These are phyloP conservation scores for Spea bombifrons DNA, from an alignment of 2,113 vertebrate species.

Conservation along the genomic window DNA sequence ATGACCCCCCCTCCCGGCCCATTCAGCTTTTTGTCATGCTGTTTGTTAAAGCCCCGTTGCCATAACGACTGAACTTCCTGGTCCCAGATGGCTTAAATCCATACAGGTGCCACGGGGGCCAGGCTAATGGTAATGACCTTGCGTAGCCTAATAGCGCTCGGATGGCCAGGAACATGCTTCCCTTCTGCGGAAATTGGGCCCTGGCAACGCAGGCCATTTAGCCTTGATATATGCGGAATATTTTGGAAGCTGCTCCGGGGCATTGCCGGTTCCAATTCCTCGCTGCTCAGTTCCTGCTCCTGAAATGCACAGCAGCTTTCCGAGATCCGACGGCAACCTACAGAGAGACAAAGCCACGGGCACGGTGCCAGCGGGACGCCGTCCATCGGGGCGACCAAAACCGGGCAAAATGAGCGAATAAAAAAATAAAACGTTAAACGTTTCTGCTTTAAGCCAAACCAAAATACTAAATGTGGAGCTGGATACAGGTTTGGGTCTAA, in stretches of 20 bases:
- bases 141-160: conserved; percentile 46
- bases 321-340: conserved; percentile 18
- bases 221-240: conserved; percentile 53
- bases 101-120: conserved; percentile 48
- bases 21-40: conserved; percentile 40
- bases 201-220: conserved; percentile 33
- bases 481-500: too few relatives aligned
- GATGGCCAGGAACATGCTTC: conserved; percentile 53
- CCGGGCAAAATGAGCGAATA: too few relatives aligned
- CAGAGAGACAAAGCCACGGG: conserved; percentile 7
- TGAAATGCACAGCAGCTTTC: conserved; percentile 41
- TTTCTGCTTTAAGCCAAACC: too few relatives aligned
- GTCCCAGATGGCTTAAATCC: conserved; percentile 51
- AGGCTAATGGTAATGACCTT: conserved; percentile 33
- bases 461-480: too few relatives aligned
- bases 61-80: conserved; percentile 43
- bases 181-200: conserved; percentile 58
- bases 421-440: too few relatives aligned
- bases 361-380: conserved; percentile 8
- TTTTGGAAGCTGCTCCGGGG: conserved; percentile 48
- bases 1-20: conserved; percentile 24
- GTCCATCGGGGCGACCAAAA: too few relatives aligned
- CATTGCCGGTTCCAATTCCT: conserved; percentile 36
- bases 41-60: conserved; percentile 16
- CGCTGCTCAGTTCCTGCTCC: conserved; percentile 31